phyloP scores from a whole-genome alignment of 2,797 vertebrate genomes.

The Sebastes melanostomus region DNA sequence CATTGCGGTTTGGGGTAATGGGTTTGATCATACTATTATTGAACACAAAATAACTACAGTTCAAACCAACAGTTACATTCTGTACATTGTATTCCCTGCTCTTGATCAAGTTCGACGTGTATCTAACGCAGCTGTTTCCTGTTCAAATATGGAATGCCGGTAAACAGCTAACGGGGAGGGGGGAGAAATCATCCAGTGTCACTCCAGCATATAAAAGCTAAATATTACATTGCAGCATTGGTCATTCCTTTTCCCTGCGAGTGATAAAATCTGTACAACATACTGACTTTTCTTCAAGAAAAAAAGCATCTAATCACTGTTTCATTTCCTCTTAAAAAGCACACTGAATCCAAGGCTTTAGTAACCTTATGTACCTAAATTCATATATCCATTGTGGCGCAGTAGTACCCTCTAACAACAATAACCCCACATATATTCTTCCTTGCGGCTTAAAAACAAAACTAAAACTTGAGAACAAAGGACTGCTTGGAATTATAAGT shows the following conservation, averaged over 20 bases:
- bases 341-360: constrained; percentile 8
- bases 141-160: constrained; percentile 47
- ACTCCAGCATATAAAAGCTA: constrained; percentile 46
- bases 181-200: constrained; percentile 68
- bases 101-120: constrained; percentile 37
- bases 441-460: constrained; percentile 26
- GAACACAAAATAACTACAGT: constrained; percentile 23
- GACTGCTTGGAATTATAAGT: constrained; percentile 26
- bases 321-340: constrained; percentile 24
- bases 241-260: constrained; percentile 62
- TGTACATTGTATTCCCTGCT: constrained; percentile 64
- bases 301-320: constrained; percentile 8
- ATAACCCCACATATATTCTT: constrained; percentile 8
- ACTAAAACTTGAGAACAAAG: constrained; percentile 18
- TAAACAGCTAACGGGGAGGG: constrained; percentile 36
- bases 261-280: constrained; percentile 47
- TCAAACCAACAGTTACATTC: constrained; percentile 45
- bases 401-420: constrained; percentile 15
- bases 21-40: constrained; percentile 28
- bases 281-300: constrained; percentile 26
- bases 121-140: constrained; percentile 49
- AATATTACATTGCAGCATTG: constrained; percentile 58
- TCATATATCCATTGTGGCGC: constrained; percentile 4
- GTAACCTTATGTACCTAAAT: constrained; percentile 13
- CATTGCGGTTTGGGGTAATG: constrained; percentile 10